phyloP scores from a whole-genome alignment of 2,113 vertebrate genomes.

The Monopterus albus region DNA sequence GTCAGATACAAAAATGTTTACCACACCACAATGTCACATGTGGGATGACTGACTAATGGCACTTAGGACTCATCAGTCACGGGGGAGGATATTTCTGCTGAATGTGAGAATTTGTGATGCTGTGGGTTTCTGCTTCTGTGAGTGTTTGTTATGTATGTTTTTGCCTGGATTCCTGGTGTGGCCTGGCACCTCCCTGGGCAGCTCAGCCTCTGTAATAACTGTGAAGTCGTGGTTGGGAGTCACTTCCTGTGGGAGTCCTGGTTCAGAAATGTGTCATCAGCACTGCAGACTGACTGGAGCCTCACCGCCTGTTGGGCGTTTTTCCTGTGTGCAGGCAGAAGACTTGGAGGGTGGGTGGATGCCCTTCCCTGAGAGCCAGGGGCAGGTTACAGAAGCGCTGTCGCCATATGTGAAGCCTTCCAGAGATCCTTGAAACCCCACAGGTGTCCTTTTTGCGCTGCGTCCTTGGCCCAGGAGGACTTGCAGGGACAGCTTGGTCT shows the following conservation, averaged over 20 bases:
- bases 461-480: conserved; percentile 55
- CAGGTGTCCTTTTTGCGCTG: conserved; percentile 65
- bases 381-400: conserved; percentile 38
- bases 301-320: conserved; percentile 54
- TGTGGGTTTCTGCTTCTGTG: conserved; percentile 29
- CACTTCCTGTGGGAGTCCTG: conserved; percentile 80
- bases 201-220: conserved; percentile 73
- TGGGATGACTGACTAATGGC: conserved; percentile 25
- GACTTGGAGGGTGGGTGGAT: conserved; percentile 44
- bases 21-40: conserved; percentile 36
- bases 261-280: conserved; percentile 77
- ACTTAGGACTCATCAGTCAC: conserved; percentile 2
- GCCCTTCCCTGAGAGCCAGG: conserved; percentile 45
- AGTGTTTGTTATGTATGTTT: conserved; percentile 40
- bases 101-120: not conserved
- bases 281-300: conserved; percentile 74
- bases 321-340: conserved; percentile 55
- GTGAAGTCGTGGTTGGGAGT: conserved; percentile 72
- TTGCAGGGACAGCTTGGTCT: conserved; percentile 54
- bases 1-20: conserved; percentile 51
- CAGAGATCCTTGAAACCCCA: conserved; percentile 61
- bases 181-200: conserved; percentile 70
- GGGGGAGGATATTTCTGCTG: conserved; percentile 8
- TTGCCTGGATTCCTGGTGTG: conserved; percentile 48
- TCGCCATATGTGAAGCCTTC: conserved; percentile 23